A percentile compares a stretch with the other conserved stretches of the same genome.
These are phyloP conservation scores for Drosophila truncata DNA, from an alignment of 1,140 invertebrate genomes.

Conservation along the genomic window DNA sequence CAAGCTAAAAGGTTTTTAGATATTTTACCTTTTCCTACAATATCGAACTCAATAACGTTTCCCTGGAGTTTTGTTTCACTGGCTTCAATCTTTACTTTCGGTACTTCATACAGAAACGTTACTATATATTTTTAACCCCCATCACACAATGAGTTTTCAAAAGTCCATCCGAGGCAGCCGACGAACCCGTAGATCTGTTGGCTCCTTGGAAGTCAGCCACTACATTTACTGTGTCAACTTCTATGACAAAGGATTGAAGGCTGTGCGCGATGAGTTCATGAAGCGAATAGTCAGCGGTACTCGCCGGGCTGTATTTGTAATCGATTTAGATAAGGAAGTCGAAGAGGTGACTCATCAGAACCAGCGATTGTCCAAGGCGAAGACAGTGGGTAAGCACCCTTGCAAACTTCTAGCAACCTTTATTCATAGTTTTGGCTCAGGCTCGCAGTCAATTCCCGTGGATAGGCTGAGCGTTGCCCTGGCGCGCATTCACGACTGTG, in stretches of 20 bases:
- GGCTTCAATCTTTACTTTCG: slow-evolving; percentile 7
- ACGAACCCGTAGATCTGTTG: not conserved
- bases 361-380: slow-evolving; percentile 27
- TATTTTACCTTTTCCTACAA: not conserved
- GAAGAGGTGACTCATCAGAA: not conserved
- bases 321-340: slow-evolving; percentile 60
- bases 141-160: slow-evolving; percentile 19
- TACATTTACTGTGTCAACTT: slow-evolving; percentile 68
- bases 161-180: slow-evolving; percentile 17
- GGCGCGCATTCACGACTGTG: slow-evolving; percentile 33
- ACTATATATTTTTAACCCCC: slow-evolving; percentile 16
- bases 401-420: too few relatives aligned
- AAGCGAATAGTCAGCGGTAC: slow-evolving; percentile 45
- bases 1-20: not conserved
- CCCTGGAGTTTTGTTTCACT: slow-evolving; percentile 25
- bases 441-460: not conserved
- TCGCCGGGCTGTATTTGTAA: slow-evolving; percentile 60
- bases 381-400: not conserved
- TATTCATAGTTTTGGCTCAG: not conserved
- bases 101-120: slow-evolving; percentile 1
- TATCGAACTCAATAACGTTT: not conserved
- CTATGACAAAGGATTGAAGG: slow-evolving; percentile 59
- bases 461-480: slow-evolving; percentile 34
- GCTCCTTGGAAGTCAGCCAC: not conserved
- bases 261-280: slow-evolving; percentile 63